Evolutionary conservation across 2,113 vertebrate genomes (phyloP), one percentile per base, ranked within the genome.

Genomic region (Stictonetta naevosa): DNA sequence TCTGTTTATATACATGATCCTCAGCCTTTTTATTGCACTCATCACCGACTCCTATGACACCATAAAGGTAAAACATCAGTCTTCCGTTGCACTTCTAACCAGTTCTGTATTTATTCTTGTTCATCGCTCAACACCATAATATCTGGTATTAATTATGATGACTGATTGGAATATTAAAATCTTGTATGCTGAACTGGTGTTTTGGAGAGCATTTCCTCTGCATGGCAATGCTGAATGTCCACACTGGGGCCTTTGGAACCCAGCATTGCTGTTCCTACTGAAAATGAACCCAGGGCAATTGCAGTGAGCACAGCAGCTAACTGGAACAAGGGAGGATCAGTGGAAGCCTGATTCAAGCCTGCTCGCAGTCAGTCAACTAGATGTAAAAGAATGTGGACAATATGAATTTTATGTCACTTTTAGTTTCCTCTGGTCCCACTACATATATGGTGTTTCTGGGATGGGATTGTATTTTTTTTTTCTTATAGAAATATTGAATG

Each of bases 1-100:
- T 13, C 98, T 99, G 50, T 99, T 99, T 80, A 99, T 99, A 96
- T 99, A 99, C 95, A 99, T 99, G 99, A 98, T 99, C 94, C 98
- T 99, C 94, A 99, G 99, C 63, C 99, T 99, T 85, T 99, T 99
- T 93, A 99, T 99, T 68, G 99, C 99, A 13, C 98, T 99, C 81
- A 99, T 99, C 97, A 99, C 99, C 0, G 99, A 99, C 40, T 98
- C 99, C 71, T 99, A 99, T 4, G 99, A 99, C 86, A 99, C 99
- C 63, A 99, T 99, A 96, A 99, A 99, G 99, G 99, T 99, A 98
- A 97, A 95, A 52, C 16, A 19, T 29, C 78, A 40, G 6, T 58
- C 40, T 46, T 46, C 34, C 23, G 5, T 58, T 66, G 48, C 6
- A 22, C 11, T 40, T 67, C 31, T 74, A 29, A 74, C 80, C 3